Evolutionary conservation across 2,888 invertebrate genomes (phyloP), one percentile per base, ranked within the genome.

Genomic region (Aleiodes testaceus): DNA sequence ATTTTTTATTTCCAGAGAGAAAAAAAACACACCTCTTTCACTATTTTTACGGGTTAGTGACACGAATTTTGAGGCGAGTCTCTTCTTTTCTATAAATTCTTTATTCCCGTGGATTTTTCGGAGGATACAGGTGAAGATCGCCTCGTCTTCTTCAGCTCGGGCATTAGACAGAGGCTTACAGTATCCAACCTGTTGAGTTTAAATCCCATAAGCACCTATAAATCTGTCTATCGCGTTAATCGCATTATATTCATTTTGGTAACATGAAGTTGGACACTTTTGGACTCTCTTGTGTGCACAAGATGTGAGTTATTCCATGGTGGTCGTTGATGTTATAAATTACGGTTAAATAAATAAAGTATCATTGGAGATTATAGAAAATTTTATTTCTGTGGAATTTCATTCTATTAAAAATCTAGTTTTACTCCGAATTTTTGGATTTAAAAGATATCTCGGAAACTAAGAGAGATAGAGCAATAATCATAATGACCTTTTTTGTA

Each of bases 101-200:
- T 59, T 59, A 59, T 42, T 59, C 42, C 18, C 11, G 1, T 6
- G 42, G 59, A n/a, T 53, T 53, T 53, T 53, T 22, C 14, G 18
- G 53, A 30, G n/a, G 53, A 59, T 36, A 59, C 59, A 59, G 59
- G 59, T 59, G 59, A 55, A 36, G 55, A 59, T 42, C 6, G 59
- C 59, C 55, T 55, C 55, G 12, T 59, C 59, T 59, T 59, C 36
- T 36, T 59, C 59, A 59, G 42, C 59, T 42, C 14, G 36, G 26
- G 42, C 14, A 59, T 59, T 59, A n/a, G 53, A 16, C 45, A 47
- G 70, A 69, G 52, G 70, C 53, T 70, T 70, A 70, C 65, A 14
- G 22, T 30, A 67, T 61, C 70, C 78, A 79, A 84, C 82, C 82
- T 83, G 83, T 84, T 84, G 82, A 82, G 82, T 83, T 82, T 80